These are phyloP conservation scores for Apamea crenata DNA, from an alignment of 2,888 invertebrate species.

Conservation along the genomic window DNA sequence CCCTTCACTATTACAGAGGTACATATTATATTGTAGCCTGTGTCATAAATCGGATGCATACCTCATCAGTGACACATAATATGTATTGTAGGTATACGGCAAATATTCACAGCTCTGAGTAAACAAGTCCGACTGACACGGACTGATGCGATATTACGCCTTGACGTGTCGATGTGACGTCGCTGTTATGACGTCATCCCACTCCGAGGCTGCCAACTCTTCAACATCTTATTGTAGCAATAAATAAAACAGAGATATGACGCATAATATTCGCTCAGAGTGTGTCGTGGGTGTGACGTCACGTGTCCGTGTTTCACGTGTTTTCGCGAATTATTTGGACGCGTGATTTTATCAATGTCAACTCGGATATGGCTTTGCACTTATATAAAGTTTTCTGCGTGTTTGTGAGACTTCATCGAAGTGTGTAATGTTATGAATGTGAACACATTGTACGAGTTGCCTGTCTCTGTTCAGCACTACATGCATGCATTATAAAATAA, in stretches of 20 bases:
- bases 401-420: not conserved
- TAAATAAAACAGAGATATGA: conserved; percentile 12
- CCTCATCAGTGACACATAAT: not conserved
- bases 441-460: too few species aligned
- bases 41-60: not conserved
- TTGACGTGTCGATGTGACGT: conserved; percentile 10
- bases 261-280: conserved; percentile 6
- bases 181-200: conserved; percentile 9
- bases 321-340: not conserved
- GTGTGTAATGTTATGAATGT: not conserved
- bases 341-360: conserved; percentile 7
- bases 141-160: not conserved
- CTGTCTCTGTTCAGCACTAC: too few species aligned
- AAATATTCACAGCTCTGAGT: not conserved
- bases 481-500: too few species aligned
- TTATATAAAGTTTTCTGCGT: not conserved
- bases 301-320: not conserved
- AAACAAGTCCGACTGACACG: not conserved
- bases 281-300: not conserved
- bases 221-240: conserved; percentile 12
- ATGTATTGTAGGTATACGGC: not conserved
- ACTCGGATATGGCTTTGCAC: not conserved
- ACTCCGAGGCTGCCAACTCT: conserved; percentile 2
- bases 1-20: not conserved
- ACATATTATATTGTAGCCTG: not conserved